These are phyloP conservation scores for Encarsia formosa DNA, from an alignment of 2,888 invertebrate species.

Conservation along the genomic window DNA sequence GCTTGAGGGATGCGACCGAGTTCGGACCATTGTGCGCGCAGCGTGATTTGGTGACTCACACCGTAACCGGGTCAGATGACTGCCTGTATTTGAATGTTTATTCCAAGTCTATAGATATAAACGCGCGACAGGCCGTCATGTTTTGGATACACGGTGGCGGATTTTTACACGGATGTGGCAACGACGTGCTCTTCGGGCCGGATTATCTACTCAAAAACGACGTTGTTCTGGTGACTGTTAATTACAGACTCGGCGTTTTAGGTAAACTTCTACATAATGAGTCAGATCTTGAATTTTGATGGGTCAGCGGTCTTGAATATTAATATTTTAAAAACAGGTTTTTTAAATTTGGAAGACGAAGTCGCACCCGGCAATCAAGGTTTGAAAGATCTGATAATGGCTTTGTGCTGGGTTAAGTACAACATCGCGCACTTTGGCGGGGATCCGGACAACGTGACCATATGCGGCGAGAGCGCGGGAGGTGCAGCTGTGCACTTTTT, in stretches of 20 bases:
- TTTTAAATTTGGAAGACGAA: conserved; percentile 38
- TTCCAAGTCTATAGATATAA: conserved; percentile 9
- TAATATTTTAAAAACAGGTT: conserved; percentile 29
- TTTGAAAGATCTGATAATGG: conserved; percentile 25
- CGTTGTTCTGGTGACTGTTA: conserved; percentile 38
- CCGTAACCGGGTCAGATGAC: conserved; percentile 14
- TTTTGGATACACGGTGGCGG: conserved; percentile 41
- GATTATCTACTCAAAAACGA: conserved; percentile 38
- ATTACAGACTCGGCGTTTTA: conserved; percentile 38
- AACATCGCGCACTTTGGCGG: conserved; percentile 25
- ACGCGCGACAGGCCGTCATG: conserved; percentile 33
- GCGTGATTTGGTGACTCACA: conserved; percentile 8
- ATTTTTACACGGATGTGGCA: conserved; percentile 33
- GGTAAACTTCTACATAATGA: conserved; percentile 30
- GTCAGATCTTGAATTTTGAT: background rate
- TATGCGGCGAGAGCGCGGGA: conserved; percentile 26
- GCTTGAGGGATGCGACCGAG: conserved; percentile 15
- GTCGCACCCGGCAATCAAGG: conserved; percentile 30
- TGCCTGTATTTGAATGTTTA: conserved; percentile 26
- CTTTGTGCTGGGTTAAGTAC: conserved; percentile 18
- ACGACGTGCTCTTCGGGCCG: conserved; percentile 34
- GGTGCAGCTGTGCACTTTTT: conserved; percentile 24
- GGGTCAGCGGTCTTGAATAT: background rate
- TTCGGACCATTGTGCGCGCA: conserved; percentile 20
- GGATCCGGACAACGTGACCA: conserved; percentile 22